Evolutionary conservation across 2,888 invertebrate genomes (phyloP).

Genomic region (Cloeon dipterum): DNA sequence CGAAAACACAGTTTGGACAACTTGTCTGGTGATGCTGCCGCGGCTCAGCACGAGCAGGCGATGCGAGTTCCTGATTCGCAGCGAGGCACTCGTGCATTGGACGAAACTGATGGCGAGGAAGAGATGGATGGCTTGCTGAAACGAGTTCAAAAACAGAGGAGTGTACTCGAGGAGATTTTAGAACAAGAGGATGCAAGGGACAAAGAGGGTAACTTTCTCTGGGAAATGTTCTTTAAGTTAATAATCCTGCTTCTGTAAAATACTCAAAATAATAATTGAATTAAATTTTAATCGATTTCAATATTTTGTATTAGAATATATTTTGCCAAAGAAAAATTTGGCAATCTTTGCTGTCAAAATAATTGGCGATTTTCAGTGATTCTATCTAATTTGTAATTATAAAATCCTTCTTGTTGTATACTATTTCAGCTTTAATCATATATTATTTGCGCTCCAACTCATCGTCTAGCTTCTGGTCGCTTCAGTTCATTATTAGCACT

Average conservation of each 20-base stretch:
- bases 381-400: no score
- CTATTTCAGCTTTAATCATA: no score
- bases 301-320: no score
- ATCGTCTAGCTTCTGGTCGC: no score
- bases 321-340: no score
- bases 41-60: not conserved
- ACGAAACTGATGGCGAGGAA: slow-evolving; percentile 26
- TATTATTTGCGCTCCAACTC: no score
- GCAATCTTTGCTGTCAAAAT: no score
- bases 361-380: no score
- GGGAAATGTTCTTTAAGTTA: no score
- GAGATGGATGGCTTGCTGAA: slow-evolving; percentile 36
- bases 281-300: not conserved
- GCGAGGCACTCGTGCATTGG: slow-evolving; percentile 10
- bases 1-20: slow-evolving; percentile 7
- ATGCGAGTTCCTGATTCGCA: not conserved
- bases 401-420: no score
- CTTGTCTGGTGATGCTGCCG: not conserved
- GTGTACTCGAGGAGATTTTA: slow-evolving; percentile 42
- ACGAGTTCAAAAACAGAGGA: slow-evolving; percentile 42
- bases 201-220: slow-evolving; percentile 22
- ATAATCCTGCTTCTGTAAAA: not conserved
- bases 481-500: no score
- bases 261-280: not conserved
- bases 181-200: slow-evolving; percentile 12